These are phyloP conservation scores for Cyclophora albipunctata DNA, from an alignment of 2,888 invertebrate species.

Conservation along the genomic window DNA sequence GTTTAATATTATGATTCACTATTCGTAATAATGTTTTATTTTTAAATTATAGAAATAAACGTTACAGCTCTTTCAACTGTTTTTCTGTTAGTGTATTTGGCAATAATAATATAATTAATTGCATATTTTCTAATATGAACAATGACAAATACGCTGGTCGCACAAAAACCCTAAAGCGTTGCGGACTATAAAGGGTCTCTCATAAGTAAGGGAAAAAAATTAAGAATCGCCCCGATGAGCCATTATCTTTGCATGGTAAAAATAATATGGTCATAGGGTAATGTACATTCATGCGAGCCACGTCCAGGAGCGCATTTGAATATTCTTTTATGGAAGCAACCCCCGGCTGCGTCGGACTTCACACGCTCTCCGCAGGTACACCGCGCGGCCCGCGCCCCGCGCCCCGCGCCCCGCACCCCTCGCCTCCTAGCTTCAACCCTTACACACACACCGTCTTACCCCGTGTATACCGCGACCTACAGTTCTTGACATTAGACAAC, in stretches of 20 bases:
- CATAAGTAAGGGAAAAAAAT: conserved; percentile 63
- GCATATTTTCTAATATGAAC: conserved; percentile 37
- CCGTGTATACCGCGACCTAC: not conserved
- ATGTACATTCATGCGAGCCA: conserved; percentile 68
- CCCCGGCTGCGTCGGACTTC: conserved; percentile 69
- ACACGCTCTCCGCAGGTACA: conserved; percentile 62
- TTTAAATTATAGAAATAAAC: no score
- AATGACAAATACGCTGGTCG: conserved; percentile 57
- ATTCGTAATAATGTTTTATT: no score
- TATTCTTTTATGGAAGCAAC: conserved; percentile 51
- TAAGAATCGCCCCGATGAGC: conserved; percentile 74
- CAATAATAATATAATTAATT: conserved; percentile 30
- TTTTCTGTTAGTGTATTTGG: conserved; percentile 2
- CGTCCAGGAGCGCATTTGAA: conserved; percentile 74
- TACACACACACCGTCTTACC: no score
- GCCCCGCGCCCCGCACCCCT: conserved; percentile 9
- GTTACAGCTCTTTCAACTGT: no score
- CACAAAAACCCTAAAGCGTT: conserved; percentile 70
- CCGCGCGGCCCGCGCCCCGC: conserved; percentile 14
- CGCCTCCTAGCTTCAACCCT: no score
- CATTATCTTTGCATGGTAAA: conserved; percentile 73
- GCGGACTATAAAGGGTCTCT: conserved; percentile 59
- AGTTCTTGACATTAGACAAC: not conserved
- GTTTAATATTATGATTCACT: no score
- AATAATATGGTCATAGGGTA: conserved; percentile 75